These are phyloP conservation scores for Trachelus troglodyta DNA, from an alignment of 2,888 invertebrate genomes.

Conservation along the genomic window DNA sequence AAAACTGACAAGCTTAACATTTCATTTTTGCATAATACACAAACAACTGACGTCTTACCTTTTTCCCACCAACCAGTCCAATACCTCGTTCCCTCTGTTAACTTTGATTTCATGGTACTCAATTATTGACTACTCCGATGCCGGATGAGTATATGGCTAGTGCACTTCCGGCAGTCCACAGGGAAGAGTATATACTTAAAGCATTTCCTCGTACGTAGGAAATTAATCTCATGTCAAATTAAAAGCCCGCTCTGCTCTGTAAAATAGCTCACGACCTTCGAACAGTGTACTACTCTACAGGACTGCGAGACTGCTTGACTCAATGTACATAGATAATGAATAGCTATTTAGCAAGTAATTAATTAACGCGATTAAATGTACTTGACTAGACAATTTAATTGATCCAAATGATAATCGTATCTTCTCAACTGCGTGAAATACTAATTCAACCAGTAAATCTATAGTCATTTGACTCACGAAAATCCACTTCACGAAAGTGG, in stretches of 20 bases:
- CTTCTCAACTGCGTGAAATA: background rate
- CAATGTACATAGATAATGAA: background rate
- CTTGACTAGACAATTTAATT: background rate
- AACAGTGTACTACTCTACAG: background rate
- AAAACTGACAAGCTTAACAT: background rate
- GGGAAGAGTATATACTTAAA: background rate
- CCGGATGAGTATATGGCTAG: background rate
- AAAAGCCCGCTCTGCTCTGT: background rate
- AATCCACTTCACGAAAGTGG: background rate
- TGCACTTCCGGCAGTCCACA: background rate
- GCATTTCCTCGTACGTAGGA: background rate
- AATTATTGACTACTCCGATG: background rate
- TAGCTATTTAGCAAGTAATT: background rate
- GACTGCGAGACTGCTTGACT: background rate
- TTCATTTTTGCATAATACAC: too few relatives aligned
- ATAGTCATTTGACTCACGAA: background rate
- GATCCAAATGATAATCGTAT: background rate
- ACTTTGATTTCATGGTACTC: background rate
- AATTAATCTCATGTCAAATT: background rate
- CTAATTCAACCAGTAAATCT: background rate
- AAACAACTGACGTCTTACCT: background rate
- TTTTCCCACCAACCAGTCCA: background rate
- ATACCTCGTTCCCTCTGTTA: background rate
- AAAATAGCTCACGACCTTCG: background rate
- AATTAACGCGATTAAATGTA: background rate